Percentiles rank a stretch among this genome's conserved stretches.
phyloP scores from a whole-genome alignment of 1,140 invertebrate genomes.

The Stegodyphus mimosarum region DNA sequence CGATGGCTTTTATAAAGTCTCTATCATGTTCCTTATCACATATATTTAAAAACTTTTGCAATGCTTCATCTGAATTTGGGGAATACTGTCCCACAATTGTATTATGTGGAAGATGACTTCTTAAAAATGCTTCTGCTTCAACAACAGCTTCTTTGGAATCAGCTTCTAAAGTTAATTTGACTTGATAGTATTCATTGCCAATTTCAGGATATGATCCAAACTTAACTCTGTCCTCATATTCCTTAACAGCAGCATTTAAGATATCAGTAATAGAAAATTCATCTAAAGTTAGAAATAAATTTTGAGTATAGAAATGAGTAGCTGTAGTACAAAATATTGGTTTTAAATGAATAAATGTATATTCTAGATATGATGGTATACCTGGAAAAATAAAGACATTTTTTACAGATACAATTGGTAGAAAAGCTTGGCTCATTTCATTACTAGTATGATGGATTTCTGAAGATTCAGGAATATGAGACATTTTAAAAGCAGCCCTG shows the following conservation, averaged over 20 bases:
- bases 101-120: conserved; percentile 66
- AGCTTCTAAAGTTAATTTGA: conserved; percentile 70
- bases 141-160: conserved; percentile 64
- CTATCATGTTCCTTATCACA: conserved; percentile 15
- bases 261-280: conserved; percentile 73
- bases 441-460: conserved; percentile 62
- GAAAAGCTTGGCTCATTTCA: conserved; percentile 61
- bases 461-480: conserved; percentile 69
- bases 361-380: conserved; percentile 76
- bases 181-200: conserved; percentile 71
- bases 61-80: conserved; percentile 21
- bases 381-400: conserved; percentile 86
- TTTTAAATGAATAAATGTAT: conserved; percentile 72
- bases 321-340: conserved; percentile 67
- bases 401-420: conserved; percentile 77
- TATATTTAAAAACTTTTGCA: conserved; percentile 4
- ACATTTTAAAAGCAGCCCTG: conserved; percentile 70
- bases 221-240: conserved; percentile 71
- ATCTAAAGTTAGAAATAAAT: conserved; percentile 72
- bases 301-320: conserved; percentile 67
- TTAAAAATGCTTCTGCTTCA: conserved; percentile 65
- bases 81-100: conserved; percentile 64
- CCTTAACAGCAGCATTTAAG: conserved; percentile 71
- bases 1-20: neutral
- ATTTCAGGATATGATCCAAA: conserved; percentile 79